Evolutionary conservation across 2,797 vertebrate genomes (phyloP), one percentile per base, ranked within the genome.

Genomic region (Hapalemur alaotrensis): DNA sequence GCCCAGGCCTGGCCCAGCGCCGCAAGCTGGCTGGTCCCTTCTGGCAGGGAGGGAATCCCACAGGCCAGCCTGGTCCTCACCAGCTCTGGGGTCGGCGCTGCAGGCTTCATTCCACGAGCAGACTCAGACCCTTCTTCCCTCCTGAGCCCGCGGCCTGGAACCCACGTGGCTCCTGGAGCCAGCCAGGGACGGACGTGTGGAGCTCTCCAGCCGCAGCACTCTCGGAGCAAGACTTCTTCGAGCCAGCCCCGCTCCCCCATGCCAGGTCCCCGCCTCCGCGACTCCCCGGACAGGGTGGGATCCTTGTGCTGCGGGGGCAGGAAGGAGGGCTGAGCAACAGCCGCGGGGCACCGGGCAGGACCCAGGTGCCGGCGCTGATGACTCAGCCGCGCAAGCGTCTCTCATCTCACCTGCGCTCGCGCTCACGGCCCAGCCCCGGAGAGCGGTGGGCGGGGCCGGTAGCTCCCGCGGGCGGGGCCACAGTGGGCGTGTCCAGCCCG

Each of bases 351-450:
- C 50, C 9, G 0, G 28, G 73, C 38, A 1, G 41, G 41, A 65
- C 32, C 50, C 12, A 4, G 23, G n/a, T 0, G 17, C n/a, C 15
- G 11, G 46, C 9, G 43, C 9, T 25, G 46, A n/a, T 83, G 96
- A 96, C 78, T 91, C 96, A 78, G 75, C 59, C 22, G 6, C 7
- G 41, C 23, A 28, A 0, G 5, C 38, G 8, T 14, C 70, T 23
- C 81, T 89, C 95, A 96, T 97, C 97, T 96, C n/a, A n/a, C n/a
- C n/a, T n/a, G n/a, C n/a, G n/a, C n/a, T n/a, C n/a, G 97, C 12
- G 63, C 23, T 2, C 0, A 15, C 18, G 0, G 38, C 18, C 12
- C 9, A 4, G 11, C 25, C 20, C 3, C 1, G 18, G 63, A 35
- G 18, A 41, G 41, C 35, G 13, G 6, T 5, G 75, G 95, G 48